Conservation (phyloP, 1,140 invertebrate species). For the Scylla paramamosain region DNA sequence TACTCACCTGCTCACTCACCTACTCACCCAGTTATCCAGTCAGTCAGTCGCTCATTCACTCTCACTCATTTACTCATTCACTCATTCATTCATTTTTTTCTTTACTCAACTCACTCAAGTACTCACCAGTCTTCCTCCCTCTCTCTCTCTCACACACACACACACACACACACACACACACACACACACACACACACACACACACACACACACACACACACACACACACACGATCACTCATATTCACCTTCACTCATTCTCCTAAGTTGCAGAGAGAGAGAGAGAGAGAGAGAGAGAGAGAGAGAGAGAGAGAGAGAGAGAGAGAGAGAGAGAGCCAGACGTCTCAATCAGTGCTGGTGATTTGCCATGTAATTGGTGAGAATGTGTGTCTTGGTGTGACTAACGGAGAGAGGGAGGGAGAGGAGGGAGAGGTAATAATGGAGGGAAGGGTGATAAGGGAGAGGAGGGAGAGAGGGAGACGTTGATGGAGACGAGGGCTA, state of each 20-base stretch:
- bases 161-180: too few species aligned
- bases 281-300: too few species aligned
- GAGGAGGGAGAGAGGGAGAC: not conserved
- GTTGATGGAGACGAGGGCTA: not conserved
- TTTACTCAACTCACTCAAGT: too few species aligned
- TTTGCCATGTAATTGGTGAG: conserved; percentile 62
- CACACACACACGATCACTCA: not conserved
- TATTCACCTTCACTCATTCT: not conserved
- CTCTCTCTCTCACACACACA: too few species aligned
- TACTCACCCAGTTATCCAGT: too few species aligned
- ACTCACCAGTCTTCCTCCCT: too few species aligned
- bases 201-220: too few species aligned
- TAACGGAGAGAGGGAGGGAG: conserved; percentile 30
- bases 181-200: too few species aligned
- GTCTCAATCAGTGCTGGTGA: conserved; percentile 61
- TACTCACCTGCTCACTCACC: too few species aligned
- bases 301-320: not conserved
- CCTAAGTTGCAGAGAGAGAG: not conserved
- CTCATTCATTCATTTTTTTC: too few species aligned
- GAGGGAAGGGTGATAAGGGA: not conserved
- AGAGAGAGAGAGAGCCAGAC: not conserved
- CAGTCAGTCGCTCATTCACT: too few species aligned
- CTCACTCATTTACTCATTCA: too few species aligned
- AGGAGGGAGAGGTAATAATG: not conserved
- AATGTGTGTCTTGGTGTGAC: conserved; percentile 65